These are phyloP conservation scores for Neodontobutis hainanensis DNA, from an alignment of 2,113 vertebrate genomes.

Conservation along the genomic window DNA sequence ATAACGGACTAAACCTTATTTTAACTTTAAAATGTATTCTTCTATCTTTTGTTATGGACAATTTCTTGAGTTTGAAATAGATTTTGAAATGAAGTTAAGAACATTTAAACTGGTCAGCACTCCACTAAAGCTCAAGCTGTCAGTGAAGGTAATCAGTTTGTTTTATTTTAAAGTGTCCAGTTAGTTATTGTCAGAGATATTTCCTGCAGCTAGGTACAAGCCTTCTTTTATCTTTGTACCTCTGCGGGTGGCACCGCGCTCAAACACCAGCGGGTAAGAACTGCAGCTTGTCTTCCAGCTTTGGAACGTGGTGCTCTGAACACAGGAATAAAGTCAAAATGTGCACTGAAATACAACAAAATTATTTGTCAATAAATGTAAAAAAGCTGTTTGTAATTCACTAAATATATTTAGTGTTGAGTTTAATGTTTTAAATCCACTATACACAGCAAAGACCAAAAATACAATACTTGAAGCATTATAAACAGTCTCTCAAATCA, in stretches of 20 bases:
- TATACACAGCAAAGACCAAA: background rate
- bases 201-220: background rate
- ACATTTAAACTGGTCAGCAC: background rate
- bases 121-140: too few species aligned
- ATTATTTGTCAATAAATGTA: background rate
- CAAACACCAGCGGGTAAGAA: background rate
- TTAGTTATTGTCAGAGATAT: background rate
- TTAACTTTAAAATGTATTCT: too few species aligned
- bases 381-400: background rate
- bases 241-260: conserved; percentile 1
- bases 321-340: background rate
- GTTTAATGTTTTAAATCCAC: background rate
- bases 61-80: background rate
- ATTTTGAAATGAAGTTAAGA: background rate
- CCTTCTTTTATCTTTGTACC: conserved; percentile 5
- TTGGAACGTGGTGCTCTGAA: background rate
- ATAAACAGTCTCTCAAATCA: background rate
- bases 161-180: conserved; percentile 1
- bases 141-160: background rate
- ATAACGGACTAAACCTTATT: too few species aligned
- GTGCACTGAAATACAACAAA: conserved; percentile 1
- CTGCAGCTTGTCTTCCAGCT: background rate
- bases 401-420: background rate
- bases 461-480: background rate
- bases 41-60: too few species aligned